Base-by-base conservation (phyloP, 2,888 invertebrate genomes). In the Leistus spinibarbis region DNA sequence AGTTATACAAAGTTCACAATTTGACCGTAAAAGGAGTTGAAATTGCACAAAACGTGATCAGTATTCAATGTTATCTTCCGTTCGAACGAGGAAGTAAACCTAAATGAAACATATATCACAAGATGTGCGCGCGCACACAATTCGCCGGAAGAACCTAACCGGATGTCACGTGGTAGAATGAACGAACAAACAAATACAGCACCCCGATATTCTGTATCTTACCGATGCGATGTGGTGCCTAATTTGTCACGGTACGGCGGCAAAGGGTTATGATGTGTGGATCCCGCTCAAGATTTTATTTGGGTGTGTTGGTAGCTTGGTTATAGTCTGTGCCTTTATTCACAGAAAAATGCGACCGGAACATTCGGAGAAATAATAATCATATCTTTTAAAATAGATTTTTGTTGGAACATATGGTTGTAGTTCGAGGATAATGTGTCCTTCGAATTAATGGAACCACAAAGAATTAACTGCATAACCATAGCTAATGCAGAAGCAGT, bases 231-330 rank as follows among this genome's bases (percentile, higher is more conserved):
- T n/a, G n/a, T n/a, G 54, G 60, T 19, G 23, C 71, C 56, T 71
- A 71, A 71, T 71, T 71, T 71, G 71, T 71, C 63, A 71, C 65
- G 71, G 54, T 23, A 10, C 64, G 71, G 9, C 56, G 27, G 70
- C 63, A 70, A 70, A 70, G 70, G 63, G 70, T 63, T 70, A 70
- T 70, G 70, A 70, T 63, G 70, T 70, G 70, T 70, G 70, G 62
- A 70, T 70, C 70, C 70, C 70, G 63, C 62, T 62, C 17, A 40
- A 40, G 10, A 40, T 40, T 40, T 68, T 54, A 56, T 22, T 56
- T 20, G 63, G 4, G 63, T 63, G 7, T 19, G 22, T 20, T 5
- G 22, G 22, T 20, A 22, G 3, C 20, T 16, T 16, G 22, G 22
- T 10, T 20, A 22, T 20, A 4, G 23, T 22, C 24, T 13, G 7